Conservation (phyloP, 2,888 invertebrate species). For the Alloscopus bannaensis region DNA sequence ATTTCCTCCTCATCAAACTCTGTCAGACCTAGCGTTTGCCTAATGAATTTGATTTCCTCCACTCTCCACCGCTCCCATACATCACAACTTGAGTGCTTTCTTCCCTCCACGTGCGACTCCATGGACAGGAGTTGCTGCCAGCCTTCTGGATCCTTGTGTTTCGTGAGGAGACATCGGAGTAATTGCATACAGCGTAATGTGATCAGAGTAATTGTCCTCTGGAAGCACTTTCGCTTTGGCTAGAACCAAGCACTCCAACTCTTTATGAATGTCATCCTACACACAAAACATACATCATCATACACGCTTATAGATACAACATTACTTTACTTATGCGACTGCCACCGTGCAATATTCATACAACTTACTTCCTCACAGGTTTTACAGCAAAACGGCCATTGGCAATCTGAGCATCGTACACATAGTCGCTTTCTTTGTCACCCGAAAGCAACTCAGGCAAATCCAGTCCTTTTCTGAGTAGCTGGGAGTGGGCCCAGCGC, state of each 20-base stretch:
- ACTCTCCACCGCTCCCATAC: slow-evolving; percentile 51
- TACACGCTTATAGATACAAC: too few relatives aligned
- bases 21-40: slow-evolving; percentile 26
- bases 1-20: slow-evolving; percentile 55
- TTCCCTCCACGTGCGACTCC: slow-evolving; percentile 53
- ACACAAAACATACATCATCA: not conserved
- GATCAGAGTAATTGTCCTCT: slow-evolving; percentile 48
- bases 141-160: slow-evolving; percentile 41
- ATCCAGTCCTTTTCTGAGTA: slow-evolving; percentile 52
- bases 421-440: slow-evolving; percentile 49
- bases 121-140: slow-evolving; percentile 46
- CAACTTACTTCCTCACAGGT: slow-evolving; percentile 40
- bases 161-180: slow-evolving; percentile 30
- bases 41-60: slow-evolving; percentile 50
- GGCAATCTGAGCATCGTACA: slow-evolving; percentile 41
- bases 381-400: slow-evolving; percentile 51
- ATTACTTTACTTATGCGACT: too few relatives aligned
- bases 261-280: slow-evolving; percentile 49
- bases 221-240: slow-evolving; percentile 56
- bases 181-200: slow-evolving; percentile 48
- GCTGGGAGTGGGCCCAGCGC: slow-evolving; percentile 45
- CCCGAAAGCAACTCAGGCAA: slow-evolving; percentile 48
- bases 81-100: slow-evolving; percentile 37
- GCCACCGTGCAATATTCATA: not conserved
- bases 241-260: slow-evolving; percentile 41